These are phyloP conservation scores for Sebastes minor DNA, from an alignment of 2,797 vertebrate species.

Conservation along the genomic window DNA sequence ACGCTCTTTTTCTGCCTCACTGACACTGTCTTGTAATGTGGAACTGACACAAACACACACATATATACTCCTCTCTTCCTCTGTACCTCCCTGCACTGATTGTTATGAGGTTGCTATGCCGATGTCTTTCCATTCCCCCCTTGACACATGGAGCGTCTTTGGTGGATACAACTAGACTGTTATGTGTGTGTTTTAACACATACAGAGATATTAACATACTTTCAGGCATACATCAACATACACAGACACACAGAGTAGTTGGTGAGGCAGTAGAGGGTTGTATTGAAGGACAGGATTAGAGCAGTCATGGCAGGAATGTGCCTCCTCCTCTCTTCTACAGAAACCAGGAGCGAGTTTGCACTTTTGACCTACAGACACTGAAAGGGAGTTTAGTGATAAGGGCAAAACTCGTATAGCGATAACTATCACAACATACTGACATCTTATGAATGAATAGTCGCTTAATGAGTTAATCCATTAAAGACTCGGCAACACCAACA, in stretches of 20 bases:
- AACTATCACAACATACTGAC: not conserved
- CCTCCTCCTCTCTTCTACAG: slow-evolving; percentile 11
- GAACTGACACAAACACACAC: not conserved
- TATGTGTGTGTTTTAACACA: slow-evolving; percentile 7
- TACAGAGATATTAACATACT: not conserved
- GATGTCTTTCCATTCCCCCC: slow-evolving; percentile 1
- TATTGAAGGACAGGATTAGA: slow-evolving; percentile 44
- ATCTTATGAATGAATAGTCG: not conserved
- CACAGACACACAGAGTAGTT: not conserved
- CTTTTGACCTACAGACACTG: slow-evolving; percentile 29
- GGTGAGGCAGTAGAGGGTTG: slow-evolving; percentile 13
- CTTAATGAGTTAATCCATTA: not conserved
- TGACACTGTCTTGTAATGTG: slow-evolving; percentile 4
- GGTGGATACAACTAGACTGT: not conserved
- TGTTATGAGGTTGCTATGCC: slow-evolving; percentile 47
- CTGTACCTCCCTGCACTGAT: not conserved
- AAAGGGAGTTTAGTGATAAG: not conserved
- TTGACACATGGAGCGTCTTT: slow-evolving; percentile 4
- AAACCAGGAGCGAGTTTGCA: slow-evolving; percentile 9
- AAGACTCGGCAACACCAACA: not conserved
- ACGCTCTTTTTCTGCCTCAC: not conserved
- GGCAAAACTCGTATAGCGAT: not conserved
- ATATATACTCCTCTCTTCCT: not conserved
- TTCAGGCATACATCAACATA: not conserved
- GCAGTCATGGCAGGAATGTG: slow-evolving; percentile 55